These are phyloP conservation scores for Apteryx owenii DNA, from an alignment of 2,113 vertebrate genomes.

Conservation along the genomic window DNA sequence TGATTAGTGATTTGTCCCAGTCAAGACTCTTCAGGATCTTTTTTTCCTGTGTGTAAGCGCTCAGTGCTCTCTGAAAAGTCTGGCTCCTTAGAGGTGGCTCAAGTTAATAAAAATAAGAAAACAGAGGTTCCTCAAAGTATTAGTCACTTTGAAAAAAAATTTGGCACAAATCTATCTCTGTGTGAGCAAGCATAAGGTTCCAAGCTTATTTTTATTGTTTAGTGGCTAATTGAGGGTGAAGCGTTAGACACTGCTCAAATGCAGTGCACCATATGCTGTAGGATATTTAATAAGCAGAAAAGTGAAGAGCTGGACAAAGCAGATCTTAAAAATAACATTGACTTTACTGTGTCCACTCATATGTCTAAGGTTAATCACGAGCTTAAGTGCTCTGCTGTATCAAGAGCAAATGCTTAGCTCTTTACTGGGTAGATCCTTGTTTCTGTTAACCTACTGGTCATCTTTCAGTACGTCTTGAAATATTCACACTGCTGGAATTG, in stretches of 20 bases:
- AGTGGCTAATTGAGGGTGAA: neutral
- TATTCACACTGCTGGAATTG: neutral
- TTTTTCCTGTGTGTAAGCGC: neutral
- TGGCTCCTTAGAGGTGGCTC: neutral
- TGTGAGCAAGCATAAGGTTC: neutral
- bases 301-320: neutral
- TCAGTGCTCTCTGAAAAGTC: neutral
- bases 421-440: neutral
- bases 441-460: neutral
- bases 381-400: fast-evolving
- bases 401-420: neutral
- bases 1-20: neutral
- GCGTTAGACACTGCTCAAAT: neutral
- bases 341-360: neutral
- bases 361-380: neutral
- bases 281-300: neutral
- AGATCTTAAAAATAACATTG: neutral
- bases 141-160: neutral
- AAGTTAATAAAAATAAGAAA: neutral
- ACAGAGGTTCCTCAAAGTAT: neutral
- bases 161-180: fast-evolving
- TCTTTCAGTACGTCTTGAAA: neutral
- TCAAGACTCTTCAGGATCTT: neutral
- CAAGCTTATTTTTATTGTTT: conserved; percentile 11
- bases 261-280: neutral